Percentiles rank a stretch among this genome's conserved stretches.
Evolutionary conservation across 1,140 invertebrate genomes (phyloP).

Genomic region (Melitaea cinxia): DNA sequence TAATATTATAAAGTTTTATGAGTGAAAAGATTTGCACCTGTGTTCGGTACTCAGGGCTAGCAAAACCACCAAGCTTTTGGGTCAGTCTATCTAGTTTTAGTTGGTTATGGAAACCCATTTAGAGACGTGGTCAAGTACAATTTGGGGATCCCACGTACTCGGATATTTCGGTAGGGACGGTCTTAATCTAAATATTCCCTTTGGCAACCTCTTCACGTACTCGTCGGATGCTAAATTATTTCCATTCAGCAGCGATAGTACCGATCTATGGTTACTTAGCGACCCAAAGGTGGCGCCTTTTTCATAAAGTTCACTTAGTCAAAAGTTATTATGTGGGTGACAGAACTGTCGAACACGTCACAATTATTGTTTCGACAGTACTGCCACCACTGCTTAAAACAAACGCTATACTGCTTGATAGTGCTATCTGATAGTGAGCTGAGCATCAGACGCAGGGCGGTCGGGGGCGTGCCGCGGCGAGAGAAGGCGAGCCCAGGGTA

Average conservation of each 20-base stretch:
- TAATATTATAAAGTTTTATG: background rate
- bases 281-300: too few species aligned
- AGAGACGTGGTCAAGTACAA: too few species aligned
- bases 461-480: constrained; percentile 14
- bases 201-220: too few species aligned
- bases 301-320: too few species aligned
- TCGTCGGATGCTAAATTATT: too few species aligned
- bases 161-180: too few species aligned
- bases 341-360: background rate
- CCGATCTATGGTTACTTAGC: too few species aligned
- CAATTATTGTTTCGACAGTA: constrained; percentile 1
- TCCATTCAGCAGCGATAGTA: too few species aligned
- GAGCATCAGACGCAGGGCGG: constrained; percentile 38
- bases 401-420: background rate
- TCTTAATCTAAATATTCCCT: too few species aligned
- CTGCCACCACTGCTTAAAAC: constrained; percentile 2
- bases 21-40: background rate
- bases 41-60: background rate
- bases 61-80: background rate
- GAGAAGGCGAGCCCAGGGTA: constrained; percentile 35
- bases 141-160: too few species aligned
- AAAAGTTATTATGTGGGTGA: too few species aligned
- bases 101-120: too few species aligned
- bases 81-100: background rate
- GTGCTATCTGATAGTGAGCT: constrained; percentile 35